Evolutionary conservation across 2,888 invertebrate genomes (phyloP), one percentile per base, ranked within the genome.

Genomic region (Axea sp.): DNA sequence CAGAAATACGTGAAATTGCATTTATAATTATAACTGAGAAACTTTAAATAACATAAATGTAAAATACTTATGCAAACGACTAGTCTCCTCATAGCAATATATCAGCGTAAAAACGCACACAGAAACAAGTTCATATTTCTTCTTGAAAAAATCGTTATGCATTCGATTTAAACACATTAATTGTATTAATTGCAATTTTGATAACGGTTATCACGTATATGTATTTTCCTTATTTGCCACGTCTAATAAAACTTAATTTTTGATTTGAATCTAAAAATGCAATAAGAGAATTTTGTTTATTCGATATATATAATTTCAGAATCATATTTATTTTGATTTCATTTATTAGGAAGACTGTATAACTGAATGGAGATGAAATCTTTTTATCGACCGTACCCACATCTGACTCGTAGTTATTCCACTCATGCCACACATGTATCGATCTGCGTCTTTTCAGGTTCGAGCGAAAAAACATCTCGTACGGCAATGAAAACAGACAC

Each of bases 281-380:
- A n/a, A n/a, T n/a, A n/a, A n/a, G n/a, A 2, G 4, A 19, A 45
- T 45, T 60, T 47, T 7, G 17, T 60, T 6, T 35, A 26, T 45
- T 6, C 35, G 6, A 4, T 26, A n/a, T 26, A 30, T 17, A 15
- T 5, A 6, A 8, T 64, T 43, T 15, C 17, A 15, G 31, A 55
- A 37, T 19, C 30, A 47, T 55, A 45, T 65, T 45, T 47, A 37
- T 19, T 41, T 31, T 51, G 59, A 68, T 59, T 43, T 43, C 31
- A 31, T 68, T 68, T 57, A 59, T 49, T 11, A 39, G 30, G 35
- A 30, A 14, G 15, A 37, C 6, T 15, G 26, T 41, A 24, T 39
- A 55, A 57, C 37, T 17, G 45, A 69, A 69, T 69, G 35, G 39
- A 68, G 59, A 68, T 35, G 43, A 68, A 68, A 49, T 24, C n/a